Base-by-base conservation (phyloP, 2,113 vertebrate species). In the Mugil cephalus region DNA sequence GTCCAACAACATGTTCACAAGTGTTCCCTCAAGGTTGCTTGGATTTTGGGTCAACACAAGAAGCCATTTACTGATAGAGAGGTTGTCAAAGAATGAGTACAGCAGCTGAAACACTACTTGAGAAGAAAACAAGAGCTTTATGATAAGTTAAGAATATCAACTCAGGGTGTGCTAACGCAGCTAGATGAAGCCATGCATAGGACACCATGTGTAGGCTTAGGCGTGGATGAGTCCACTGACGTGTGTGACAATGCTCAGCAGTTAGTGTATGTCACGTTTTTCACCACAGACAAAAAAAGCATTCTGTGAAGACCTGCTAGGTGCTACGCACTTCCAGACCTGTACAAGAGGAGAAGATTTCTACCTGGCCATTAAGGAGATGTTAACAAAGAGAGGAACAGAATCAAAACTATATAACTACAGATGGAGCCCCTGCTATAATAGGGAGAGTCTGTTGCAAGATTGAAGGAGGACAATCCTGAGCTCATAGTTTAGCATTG, bases 401-500 rank as follows among this genome's bases (percentile, higher is more conserved):
- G 54, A 52, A n/a, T 19, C 11, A 17, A 72, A 53, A 34, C 62
- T 72, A 24, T 39, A 34, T 69, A 51, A 69, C 53, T 8, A 84
- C 76, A 71, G 77, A 75, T 51, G 61, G 66, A 50, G 67, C 72
- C 40, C 52, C 63, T 76, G 67, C 68, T 1, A 87, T 79, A 68
- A 34, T 53, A 43, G 67, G 43, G 11, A 80, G 30, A 66, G 74
- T 77, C 64, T 75, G 53, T 63, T 11, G 48, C 50, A 73, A 60
- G 48, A 67, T 0, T 82, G 70, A 70, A 76, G 62, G 62, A 65
- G 13, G 74, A 80, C 69, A 69, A 69, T 54, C 76, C 72, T 51
- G 24, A 82, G 8, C 60, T 82, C 21, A 67, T 69, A 0, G 0
- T 50, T 55, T 80, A 83, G 42, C 72, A 74, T 4, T 74, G 69